phyloP scores from a whole-genome alignment of 2,113 vertebrate genomes.

The Pterocles burchelli region DNA sequence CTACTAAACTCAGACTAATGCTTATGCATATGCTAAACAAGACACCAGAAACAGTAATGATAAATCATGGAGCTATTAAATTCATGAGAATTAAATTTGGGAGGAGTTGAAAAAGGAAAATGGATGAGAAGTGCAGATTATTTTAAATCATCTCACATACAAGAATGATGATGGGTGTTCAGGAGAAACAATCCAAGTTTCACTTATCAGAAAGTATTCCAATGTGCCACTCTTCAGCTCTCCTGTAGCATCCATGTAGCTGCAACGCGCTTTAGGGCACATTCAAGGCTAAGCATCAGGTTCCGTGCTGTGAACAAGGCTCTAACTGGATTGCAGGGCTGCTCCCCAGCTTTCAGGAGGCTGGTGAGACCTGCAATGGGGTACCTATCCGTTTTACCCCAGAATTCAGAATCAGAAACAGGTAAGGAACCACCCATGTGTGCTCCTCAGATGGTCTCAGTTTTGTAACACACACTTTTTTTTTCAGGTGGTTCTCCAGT shows the following conservation, averaged over 20 bases:
- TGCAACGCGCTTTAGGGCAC: rapidly evolving
- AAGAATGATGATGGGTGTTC: background rate
- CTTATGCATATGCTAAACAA: background rate
- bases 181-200: background rate
- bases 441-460: background rate
- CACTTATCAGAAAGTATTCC: background rate
- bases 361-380: background rate
- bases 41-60: background rate
- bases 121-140: background rate
- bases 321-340: background rate
- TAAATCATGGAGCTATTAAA: background rate
- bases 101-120: background rate
- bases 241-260: background rate
- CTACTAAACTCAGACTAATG: background rate
- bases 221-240: background rate
- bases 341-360: background rate
- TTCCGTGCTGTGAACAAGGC: background rate
- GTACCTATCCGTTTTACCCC: background rate
- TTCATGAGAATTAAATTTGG: background rate
- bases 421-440: background rate
- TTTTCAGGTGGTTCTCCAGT: background rate
- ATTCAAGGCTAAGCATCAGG: background rate
- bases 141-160: background rate
- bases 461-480: background rate
- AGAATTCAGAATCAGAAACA: background rate